Evolutionary conservation across 2,888 invertebrate species (phyloP).

Genomic region (Drosophila birchii): DNA sequence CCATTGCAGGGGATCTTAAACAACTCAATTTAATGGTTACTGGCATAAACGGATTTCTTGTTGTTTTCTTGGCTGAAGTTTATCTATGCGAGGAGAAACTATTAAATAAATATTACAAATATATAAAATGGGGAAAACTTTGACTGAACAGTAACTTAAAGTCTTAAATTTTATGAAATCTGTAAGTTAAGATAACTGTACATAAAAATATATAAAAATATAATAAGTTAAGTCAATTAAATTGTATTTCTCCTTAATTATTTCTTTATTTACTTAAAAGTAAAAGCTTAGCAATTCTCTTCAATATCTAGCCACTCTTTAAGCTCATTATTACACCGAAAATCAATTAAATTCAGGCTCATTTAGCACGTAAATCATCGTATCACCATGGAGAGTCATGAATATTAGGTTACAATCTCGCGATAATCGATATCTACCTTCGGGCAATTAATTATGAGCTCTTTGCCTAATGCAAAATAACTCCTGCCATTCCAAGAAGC

Average conservation of each 20-base stretch:
- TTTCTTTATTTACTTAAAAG: neutral
- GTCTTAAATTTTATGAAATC: too few relatives aligned
- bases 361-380: constrained; percentile 32
- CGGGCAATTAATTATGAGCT: constrained; percentile 43
- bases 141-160: neutral
- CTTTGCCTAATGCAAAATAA: constrained; percentile 30
- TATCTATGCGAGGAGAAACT: neutral
- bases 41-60: neutral
- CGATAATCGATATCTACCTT: constrained; percentile 39
- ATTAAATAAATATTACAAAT: constrained; percentile 1
- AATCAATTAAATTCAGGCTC: constrained; percentile 25
- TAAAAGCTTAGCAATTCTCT: neutral
- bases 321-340: neutral
- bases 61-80: constrained; percentile 6
- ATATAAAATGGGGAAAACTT: neutral
- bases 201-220: neutral
- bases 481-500: neutral
- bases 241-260: neutral
- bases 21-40: constrained; percentile 20
- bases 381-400: constrained; percentile 4
- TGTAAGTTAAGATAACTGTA: neutral
- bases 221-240: neutral
- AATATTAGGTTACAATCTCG: constrained; percentile 26
- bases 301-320: neutral
- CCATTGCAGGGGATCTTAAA: constrained; percentile 7